Conservation (phyloP, 2,113 vertebrate genomes). For the Bungarus multicinctus region DNA sequence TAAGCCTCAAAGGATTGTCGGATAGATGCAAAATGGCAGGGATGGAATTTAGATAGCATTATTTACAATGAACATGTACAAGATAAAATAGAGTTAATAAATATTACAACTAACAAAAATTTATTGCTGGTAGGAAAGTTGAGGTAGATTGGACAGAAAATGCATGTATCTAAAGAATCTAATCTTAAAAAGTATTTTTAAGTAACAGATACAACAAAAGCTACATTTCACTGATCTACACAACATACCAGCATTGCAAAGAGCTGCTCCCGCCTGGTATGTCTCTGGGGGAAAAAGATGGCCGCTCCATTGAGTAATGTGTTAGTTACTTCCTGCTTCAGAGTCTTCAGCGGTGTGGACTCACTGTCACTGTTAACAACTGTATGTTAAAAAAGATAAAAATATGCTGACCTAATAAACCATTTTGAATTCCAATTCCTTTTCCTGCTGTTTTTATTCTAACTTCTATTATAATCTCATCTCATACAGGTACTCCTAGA, state of each 20-base stretch:
- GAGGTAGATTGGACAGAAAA: neutral
- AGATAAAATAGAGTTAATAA: neutral
- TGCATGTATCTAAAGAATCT: neutral
- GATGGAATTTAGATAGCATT: neutral
- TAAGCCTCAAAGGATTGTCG: neutral
- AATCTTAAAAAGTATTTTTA: neutral
- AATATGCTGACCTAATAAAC: neutral
- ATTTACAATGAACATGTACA: neutral
- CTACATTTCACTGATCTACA: neutral
- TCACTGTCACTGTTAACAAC: slow-evolving; percentile 84
- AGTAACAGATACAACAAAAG: neutral
- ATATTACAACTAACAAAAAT: neutral
- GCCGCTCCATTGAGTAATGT: slow-evolving; percentile 90
- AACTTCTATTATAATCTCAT: neutral
- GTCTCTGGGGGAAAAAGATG: slow-evolving; percentile 93
- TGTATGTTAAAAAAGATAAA: slow-evolving; percentile 61
- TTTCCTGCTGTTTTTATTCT: neutral
- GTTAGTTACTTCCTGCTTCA: slow-evolving; percentile 86
- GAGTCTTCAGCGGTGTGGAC: slow-evolving; percentile 68
- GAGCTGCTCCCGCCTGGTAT: slow-evolving; percentile 83
- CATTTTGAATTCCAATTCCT: too few species aligned
- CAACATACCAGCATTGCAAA: slow-evolving; percentile 91
- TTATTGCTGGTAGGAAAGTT: too few species aligned
- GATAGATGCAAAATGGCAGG: neutral
- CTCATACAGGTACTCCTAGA: neutral